Evolutionary conservation across 2,797 vertebrate genomes (phyloP).

Genomic region (Manis crassicaudata): DNA sequence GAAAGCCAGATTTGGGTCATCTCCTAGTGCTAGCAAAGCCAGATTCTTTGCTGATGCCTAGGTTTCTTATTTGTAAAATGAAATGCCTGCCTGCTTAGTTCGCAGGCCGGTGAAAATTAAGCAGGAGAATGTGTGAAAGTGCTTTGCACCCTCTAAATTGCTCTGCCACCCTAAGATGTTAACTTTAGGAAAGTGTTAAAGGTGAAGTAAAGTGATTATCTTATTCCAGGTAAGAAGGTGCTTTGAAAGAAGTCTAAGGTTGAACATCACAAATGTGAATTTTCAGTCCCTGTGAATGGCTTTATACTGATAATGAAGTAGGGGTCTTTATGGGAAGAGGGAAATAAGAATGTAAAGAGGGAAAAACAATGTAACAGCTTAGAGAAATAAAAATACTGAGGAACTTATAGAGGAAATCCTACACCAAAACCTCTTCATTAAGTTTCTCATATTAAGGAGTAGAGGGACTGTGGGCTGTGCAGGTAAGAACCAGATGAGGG

Average conservation of each 20-base stretch:
- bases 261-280: not conserved
- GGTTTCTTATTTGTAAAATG: not conserved
- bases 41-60: not conserved
- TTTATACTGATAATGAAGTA: not conserved
- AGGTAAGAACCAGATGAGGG: no score
- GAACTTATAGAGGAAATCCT: not conserved
- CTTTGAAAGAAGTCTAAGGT: not conserved
- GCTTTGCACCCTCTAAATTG: not conserved
- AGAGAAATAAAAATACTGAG: not conserved
- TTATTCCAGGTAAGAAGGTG: slow-evolving; percentile 1
- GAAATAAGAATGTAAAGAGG: not conserved
- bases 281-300: not conserved
- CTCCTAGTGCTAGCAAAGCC: not conserved
- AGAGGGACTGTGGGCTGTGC: not conserved
- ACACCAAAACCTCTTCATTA: not conserved
- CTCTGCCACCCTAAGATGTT: slow-evolving; percentile 8
- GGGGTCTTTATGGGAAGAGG: not conserved
- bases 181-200: slow-evolving; percentile 22
- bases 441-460: not conserved
- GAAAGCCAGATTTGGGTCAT: not conserved
- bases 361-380: not conserved
- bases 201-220: slow-evolving; percentile 13
- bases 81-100: not conserved
- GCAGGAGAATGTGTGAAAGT: not conserved
- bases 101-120: not conserved